These are phyloP conservation scores for Ischnura elegans DNA, from an alignment of 2,888 invertebrate genomes.

Conservation along the genomic window DNA sequence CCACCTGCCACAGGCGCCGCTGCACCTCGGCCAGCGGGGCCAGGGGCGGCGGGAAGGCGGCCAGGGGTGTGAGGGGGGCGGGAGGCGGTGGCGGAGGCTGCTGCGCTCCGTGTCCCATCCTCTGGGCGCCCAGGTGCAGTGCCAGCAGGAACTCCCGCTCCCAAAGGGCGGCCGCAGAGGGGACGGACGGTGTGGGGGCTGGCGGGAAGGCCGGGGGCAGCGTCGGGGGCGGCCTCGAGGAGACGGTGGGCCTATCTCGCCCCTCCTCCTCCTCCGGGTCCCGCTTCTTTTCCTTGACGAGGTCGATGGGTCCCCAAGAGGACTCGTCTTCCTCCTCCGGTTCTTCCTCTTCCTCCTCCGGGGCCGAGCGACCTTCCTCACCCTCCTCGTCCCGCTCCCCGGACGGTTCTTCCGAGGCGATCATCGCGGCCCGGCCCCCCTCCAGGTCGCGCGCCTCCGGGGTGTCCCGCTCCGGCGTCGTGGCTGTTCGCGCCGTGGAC, in stretches of 20 bases:
- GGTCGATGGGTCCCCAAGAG: slow-evolving; percentile 73
- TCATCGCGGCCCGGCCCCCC: slow-evolving; percentile 69
- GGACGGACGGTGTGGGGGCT: slow-evolving; percentile 56
- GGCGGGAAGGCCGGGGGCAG: slow-evolving; percentile 58
- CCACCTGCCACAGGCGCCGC: slow-evolving; percentile 73
- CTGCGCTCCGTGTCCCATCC: slow-evolving; percentile 72
- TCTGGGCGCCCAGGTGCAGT: slow-evolving; percentile 78
- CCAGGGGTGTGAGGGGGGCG: slow-evolving; percentile 69
- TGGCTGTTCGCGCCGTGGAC: slow-evolving; percentile 40
- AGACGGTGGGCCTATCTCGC: not conserved
- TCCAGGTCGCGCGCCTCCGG: slow-evolving; percentile 68
- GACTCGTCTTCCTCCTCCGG: slow-evolving; percentile 74
- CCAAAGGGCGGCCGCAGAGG: slow-evolving; percentile 72
- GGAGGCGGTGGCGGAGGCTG: slow-evolving; percentile 54
- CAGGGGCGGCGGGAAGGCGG: slow-evolving; percentile 68
- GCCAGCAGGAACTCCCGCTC: slow-evolving; percentile 78
- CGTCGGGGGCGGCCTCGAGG: slow-evolving; percentile 43
- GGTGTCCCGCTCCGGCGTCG: slow-evolving; percentile 66
- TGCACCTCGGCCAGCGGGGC: slow-evolving; percentile 71
- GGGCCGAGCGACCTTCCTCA: slow-evolving; percentile 74
- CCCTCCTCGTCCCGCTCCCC: slow-evolving; percentile 70
- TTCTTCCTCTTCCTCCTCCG: slow-evolving; percentile 71
- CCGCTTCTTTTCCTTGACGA: slow-evolving; percentile 70
- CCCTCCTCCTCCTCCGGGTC: slow-evolving; percentile 58
- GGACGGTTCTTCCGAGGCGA: slow-evolving; percentile 65